Conservation (phyloP, 2,888 invertebrate genomes). For the Gisinianus flammeolus region DNA sequence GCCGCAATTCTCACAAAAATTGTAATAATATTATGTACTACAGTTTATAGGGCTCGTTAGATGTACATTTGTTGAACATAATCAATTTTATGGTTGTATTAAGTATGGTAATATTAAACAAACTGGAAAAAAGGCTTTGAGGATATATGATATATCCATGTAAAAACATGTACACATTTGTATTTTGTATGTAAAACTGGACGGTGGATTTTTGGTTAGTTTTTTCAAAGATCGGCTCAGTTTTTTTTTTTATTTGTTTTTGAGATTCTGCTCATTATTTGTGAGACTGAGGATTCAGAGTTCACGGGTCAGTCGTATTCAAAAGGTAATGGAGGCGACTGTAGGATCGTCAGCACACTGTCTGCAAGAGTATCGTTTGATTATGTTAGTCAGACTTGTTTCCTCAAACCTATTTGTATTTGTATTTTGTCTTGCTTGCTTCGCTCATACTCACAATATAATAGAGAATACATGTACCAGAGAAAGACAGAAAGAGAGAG, state of each 20-base stretch:
- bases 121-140: background rate
- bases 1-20: background rate
- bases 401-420: constrained; percentile 6
- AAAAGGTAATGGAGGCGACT: constrained; percentile 31
- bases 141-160: background rate
- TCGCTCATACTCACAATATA: background rate
- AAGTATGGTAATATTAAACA: constrained; percentile 1
- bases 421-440: background rate
- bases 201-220: constrained; percentile 8
- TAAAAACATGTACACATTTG: too few species aligned
- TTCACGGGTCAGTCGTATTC: constrained; percentile 33
- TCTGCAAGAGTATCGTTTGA: constrained; percentile 26
- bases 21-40: background rate
- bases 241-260: background rate
- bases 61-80: background rate
- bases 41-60: constrained; percentile 1
- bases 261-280: constrained; percentile 37
- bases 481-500: constrained; percentile 5
- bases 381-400: constrained; percentile 28
- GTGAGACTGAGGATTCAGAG: constrained; percentile 30
- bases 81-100: constrained; percentile 20
- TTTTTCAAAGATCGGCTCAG: constrained; percentile 19
- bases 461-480: background rate
- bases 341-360: constrained; percentile 32
- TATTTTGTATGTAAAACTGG: background rate